phyloP scores from a whole-genome alignment of 2,888 invertebrate species.

The Pristionchus entomophagus region DNA sequence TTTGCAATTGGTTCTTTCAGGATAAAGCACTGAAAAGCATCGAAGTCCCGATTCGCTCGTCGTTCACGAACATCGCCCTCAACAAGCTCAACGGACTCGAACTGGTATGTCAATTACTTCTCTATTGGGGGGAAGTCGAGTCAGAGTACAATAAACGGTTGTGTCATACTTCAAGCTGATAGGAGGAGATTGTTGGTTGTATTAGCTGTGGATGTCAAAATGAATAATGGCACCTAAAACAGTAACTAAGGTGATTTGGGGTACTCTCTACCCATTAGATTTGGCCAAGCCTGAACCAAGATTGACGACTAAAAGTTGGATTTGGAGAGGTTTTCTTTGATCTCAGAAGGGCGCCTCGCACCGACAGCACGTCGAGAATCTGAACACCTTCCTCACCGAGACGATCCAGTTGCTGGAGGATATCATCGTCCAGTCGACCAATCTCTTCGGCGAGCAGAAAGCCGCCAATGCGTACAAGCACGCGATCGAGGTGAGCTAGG shows the following conservation, averaged over 20 bases:
- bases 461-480: slow-evolving; percentile 38
- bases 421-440: neutral
- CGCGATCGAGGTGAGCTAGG: slow-evolving; percentile 27
- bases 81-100: slow-evolving; percentile 38
- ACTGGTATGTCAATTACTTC: slow-evolving; percentile 8
- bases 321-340: neutral
- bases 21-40: slow-evolving; percentile 32
- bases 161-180: no score
- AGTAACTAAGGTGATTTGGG: no score
- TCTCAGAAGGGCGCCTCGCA: slow-evolving; percentile 46
- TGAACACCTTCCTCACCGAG: slow-evolving; percentile 30
- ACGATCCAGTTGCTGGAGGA: slow-evolving; percentile 33
- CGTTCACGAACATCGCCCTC: slow-evolving; percentile 35
- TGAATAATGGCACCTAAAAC: no score
- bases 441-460: slow-evolving; percentile 23
- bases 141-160: neutral
- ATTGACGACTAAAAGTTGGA: no score
- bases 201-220: no score
- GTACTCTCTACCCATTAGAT: no score
- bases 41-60: neutral
- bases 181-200: no score
- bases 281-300: no score
- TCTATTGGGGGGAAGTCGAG: no score
- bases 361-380: slow-evolving; percentile 46
- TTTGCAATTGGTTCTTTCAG: neutral